Evolutionary conservation across 2,888 invertebrate genomes (phyloP).

Genomic region (Chirona hameri): DNA sequence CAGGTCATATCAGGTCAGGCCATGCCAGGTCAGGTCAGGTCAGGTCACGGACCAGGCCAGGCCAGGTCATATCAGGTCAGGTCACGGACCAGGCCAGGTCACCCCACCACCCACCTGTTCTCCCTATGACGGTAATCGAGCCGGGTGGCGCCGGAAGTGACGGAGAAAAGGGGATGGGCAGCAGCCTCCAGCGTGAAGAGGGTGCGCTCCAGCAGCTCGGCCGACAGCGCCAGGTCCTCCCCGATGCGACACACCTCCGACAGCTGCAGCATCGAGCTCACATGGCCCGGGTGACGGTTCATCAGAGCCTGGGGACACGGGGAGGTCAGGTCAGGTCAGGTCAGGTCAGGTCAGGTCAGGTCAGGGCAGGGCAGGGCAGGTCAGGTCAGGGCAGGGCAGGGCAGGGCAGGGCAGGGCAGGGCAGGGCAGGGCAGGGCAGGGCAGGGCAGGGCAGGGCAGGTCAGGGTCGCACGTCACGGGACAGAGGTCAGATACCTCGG

Average conservation of each 20-base stretch:
- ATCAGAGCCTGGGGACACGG: conserved; percentile 56
- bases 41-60: no score
- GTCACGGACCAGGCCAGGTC: no score
- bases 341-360: background rate
- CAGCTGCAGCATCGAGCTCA: conserved; percentile 73
- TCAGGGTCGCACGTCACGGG: no score
- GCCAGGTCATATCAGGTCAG: no score
- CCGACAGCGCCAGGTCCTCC: conserved; percentile 73
- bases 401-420: no score
- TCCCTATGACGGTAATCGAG: conserved; percentile 75
- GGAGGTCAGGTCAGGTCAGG: background rate
- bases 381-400: background rate
- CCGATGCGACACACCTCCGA: conserved; percentile 74
- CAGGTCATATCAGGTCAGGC: no score
- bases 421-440: no score
- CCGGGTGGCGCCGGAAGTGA: conserved; percentile 67
- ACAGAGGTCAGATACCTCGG: no score
- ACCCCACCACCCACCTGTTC: conserved; percentile 57
- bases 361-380: background rate
- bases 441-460: no score
- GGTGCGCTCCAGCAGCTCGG: conserved; percentile 73
- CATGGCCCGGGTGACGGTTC: conserved; percentile 70
- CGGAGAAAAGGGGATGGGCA: conserved; percentile 73
- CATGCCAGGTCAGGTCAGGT: no score
- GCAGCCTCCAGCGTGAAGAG: conserved; percentile 71